Base-by-base conservation (phyloP, 2,797 vertebrate genomes). In the Phrynocephalus vlangalii region DNA sequence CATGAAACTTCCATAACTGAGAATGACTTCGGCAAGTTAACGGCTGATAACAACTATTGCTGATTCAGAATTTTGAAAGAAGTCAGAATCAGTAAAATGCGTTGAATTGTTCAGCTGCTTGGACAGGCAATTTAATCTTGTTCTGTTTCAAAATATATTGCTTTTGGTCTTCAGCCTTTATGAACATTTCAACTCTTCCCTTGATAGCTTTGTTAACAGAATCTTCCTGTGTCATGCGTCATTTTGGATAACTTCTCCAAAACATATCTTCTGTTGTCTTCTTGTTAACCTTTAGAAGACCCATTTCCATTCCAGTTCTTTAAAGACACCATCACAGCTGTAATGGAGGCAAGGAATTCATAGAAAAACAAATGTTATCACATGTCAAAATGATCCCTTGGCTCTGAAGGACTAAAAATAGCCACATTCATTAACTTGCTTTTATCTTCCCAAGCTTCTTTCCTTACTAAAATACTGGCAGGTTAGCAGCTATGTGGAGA, bases 71-170 rank as follows among this genome's bases (percentile, higher is more conserved):
- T 38, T 38, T 28, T 82, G 18, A 48, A 30, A 26, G 10, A 79
- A 44, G 75, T 44, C 75, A 38, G 30, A 60, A 33, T 83, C 52
- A 73, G 10, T 68, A 66, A 18, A 8, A 22, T 66, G 6, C 50
- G 8, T 66, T 16, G 56, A 44, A 83, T 72, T 26, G 76, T 89
- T 86, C 3, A 1, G 0, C 70, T 78, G 0, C 63, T 75, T n/a
- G 66, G 5, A 50, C 86, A 48, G 85, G 7, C 6, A 30, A 8
- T 28, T 48, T 84, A 67, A 66, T n/a, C 24, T 63, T 18, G 68
- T 68, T 44, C 26, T n/a, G 66, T 79, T 73, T 88, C 73, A 78
- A 66, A 87, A 75, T 38, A 68, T 18, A 60, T 85, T 89, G 8
- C 9, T 83, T 86, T 78, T 83, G 38, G 15, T 72, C 71, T 85